Evolutionary conservation across 2,888 invertebrate species (phyloP), one percentile per base, ranked within the genome.

Genomic region (Achlya flavicornis): DNA sequence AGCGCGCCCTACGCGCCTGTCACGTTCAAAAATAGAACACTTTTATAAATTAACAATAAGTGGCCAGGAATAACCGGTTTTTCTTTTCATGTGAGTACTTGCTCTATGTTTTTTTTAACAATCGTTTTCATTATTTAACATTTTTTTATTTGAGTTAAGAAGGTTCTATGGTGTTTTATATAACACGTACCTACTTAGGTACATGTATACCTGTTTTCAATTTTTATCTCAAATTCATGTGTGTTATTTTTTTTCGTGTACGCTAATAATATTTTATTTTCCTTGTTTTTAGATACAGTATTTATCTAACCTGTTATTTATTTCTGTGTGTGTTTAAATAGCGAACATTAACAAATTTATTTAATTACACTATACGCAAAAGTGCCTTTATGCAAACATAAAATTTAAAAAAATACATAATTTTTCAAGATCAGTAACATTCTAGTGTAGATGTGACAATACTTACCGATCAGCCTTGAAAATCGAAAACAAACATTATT

Each of bases 1-100:
- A 74, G 79, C 68, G 80, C 78, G 79, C 79, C 78, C 77, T 76
- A 71, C 76, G 72, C 76, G 78, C 67, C 74, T 73, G 81, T 74
- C 79, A 74, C 77, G 78, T 78, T 76, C 71, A 65, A 76, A 79
- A 80, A 80, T 80, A 81, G 74, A 77, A 75, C 70, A 65, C 65
- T 67, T 70, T 73, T 61, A 53, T 61, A 72, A 64, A 67, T 70
- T 69, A 69, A 35, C 69, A 63, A 66, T 63, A 65, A 66, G 61
- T 66, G 58, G 64, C 66, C 65, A 69, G 69, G 68, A 69, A 65
- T 53, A 53, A 19, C 10, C 53, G 5, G 46, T 19, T 10, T 16
- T 53, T 16, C 7, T 48, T 53, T 53, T 53, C 19, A 53, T 19
- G 53, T 53, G 53, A 53, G 53, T 53, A 53, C 6, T 19, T 8